Evolutionary conservation across 2,888 invertebrate genomes (phyloP), one percentile per base, ranked within the genome.

Genomic region (Drosophila robusta): DNA sequence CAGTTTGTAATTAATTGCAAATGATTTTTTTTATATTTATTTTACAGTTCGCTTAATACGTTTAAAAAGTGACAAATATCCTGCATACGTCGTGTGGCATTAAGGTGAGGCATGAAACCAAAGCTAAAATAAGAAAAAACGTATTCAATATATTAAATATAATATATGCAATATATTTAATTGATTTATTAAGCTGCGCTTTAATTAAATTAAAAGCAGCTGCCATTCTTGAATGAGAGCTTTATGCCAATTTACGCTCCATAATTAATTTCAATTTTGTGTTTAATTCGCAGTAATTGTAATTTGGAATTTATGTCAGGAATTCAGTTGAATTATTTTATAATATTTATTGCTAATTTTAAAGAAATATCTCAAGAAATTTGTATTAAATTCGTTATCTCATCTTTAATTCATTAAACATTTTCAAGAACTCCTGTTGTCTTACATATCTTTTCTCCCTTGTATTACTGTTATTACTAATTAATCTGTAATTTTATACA

Each of bases 51-150:
- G 38, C 32, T 18, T 16, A 14, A 52, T 8, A 29, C 38, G 46
- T 12, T 51, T 50, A 14, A 36, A 22, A 70, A 42, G 24, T 58
- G 41, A 42, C 24, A 55, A 29, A 65, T 32, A 52, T 55, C 38
- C 16, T 32, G 51, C 41, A 45, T 71, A 42, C 50, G 71, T 7
- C 8, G 16, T 49, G 16, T 34, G 5, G 7, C 18, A 18, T 57
- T 52, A 49, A 61, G 74, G 78, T 72, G 66, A 61, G 73, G 1
- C 22, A 14, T 14, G 29, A 45, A 11, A 38, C 11, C 8, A 1
- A 16, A 14, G 0, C 2, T 52, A 29, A 16, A 12, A 32, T 9
- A 6, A 8, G 36, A n/a, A 34, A 32, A 1, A 22, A 24, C n/a
- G 8, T 5, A 16, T 50, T 45, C 24, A 29, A 39, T 34, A 22